Evolutionary conservation across 2,113 vertebrate genomes (phyloP).

Genomic region (Myotis yumanensis): DNA sequence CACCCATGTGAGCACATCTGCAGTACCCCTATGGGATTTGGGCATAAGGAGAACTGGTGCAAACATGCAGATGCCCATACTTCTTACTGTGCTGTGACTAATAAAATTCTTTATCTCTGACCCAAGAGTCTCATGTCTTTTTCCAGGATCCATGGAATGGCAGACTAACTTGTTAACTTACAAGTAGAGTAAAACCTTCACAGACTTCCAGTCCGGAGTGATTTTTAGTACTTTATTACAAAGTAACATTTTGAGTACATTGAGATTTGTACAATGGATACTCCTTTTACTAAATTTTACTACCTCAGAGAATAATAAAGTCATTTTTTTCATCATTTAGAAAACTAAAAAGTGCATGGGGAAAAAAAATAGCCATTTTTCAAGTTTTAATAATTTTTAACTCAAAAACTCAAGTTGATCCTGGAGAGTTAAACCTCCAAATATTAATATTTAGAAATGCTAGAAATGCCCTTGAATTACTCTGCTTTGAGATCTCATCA

Average conservation of each 20-base stretch:
- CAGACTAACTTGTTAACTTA: neutral
- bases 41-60: neutral
- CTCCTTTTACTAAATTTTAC: slow-evolving; percentile 15
- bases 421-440: neutral
- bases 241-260: neutral
- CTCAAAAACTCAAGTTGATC: neutral
- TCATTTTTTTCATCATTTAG: neutral
- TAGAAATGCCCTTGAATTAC: neutral
- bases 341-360: neutral
- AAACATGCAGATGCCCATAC: neutral
- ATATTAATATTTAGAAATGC: neutral
- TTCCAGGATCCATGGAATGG: neutral
- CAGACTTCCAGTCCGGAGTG: neutral
- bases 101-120: neutral
- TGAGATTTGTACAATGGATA: neutral
- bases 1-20: neutral
- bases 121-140: neutral
- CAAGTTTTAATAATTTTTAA: neutral
- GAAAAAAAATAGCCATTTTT: neutral
- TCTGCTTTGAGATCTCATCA: neutral
- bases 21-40: too few species aligned
- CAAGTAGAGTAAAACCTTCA: neutral
- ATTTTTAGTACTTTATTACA: neutral
- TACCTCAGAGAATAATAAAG: neutral
- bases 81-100: neutral